phyloP scores from a whole-genome alignment of 2,888 invertebrate species.

The Tachystola acroxantha region DNA sequence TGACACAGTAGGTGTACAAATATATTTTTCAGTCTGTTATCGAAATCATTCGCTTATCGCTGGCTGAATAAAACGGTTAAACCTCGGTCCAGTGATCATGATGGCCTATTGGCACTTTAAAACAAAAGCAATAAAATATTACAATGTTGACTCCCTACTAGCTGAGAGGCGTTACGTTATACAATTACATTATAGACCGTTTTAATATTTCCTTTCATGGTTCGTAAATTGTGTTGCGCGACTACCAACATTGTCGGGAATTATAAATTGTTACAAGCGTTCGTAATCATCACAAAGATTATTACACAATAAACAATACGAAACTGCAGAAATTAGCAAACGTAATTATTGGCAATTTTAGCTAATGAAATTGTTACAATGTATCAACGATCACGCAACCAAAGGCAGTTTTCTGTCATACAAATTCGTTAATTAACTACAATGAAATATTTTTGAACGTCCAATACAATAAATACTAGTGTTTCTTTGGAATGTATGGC shows the following conservation, averaged over 20 bases:
- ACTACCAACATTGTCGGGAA: slow-evolving; percentile 47
- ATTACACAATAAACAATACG: neutral
- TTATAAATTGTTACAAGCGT: neutral
- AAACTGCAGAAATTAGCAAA: neutral
- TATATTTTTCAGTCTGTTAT: slow-evolving; percentile 9
- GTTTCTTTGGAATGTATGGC: too few relatives aligned
- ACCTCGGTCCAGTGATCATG: slow-evolving; percentile 27
- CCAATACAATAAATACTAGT: too few relatives aligned
- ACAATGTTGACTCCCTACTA: slow-evolving; percentile 31
- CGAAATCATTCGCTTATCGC: slow-evolving; percentile 3
- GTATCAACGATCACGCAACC: too few relatives aligned
- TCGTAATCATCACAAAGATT: too few relatives aligned
- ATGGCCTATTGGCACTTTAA: slow-evolving; percentile 26
- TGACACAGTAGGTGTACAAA: too few relatives aligned
- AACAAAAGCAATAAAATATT: slow-evolving; percentile 28
- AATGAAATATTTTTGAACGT: too few relatives aligned
- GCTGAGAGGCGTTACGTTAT: slow-evolving; percentile 13
- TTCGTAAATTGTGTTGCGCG: slow-evolving; percentile 40
- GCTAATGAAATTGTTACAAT: too few relatives aligned
- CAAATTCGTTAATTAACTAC: too few relatives aligned
- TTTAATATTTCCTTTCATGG: slow-evolving; percentile 45
- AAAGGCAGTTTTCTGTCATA: too few relatives aligned
- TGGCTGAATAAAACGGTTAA: slow-evolving; percentile 5
- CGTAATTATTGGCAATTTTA: too few relatives aligned
- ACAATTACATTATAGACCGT: slow-evolving; percentile 28